phyloP scores from a whole-genome alignment of 2,113 vertebrate genomes.

The Apteryx mantelli region DNA sequence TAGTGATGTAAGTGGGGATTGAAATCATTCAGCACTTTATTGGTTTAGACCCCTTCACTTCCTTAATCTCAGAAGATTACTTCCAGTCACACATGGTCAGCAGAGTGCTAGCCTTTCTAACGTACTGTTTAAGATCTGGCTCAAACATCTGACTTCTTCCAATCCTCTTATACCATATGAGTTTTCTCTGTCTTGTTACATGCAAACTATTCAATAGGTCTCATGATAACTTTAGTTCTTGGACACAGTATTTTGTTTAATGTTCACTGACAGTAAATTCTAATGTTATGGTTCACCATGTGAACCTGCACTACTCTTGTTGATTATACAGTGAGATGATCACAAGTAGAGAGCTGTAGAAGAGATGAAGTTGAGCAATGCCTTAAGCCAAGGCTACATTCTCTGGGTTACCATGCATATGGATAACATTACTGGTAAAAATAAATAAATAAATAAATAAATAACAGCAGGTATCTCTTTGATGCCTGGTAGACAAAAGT shows the following conservation, averaged over 20 bases:
- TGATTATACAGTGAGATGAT: constrained; percentile 6
- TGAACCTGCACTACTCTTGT: background rate
- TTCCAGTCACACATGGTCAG: constrained; percentile 40
- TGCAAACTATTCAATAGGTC: background rate
- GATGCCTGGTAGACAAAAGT: background rate
- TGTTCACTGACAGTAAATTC: background rate
- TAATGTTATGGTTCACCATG: background rate
- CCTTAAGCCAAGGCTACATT: background rate
- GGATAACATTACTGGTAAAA: background rate
- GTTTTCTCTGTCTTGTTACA: background rate
- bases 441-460: background rate
- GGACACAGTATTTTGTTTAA: background rate
- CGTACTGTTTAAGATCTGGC: background rate
- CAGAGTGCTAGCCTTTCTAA: constrained; percentile 22
- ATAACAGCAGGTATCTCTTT: background rate
- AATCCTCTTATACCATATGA: background rate
- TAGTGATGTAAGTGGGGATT: background rate
- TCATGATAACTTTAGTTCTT: background rate
- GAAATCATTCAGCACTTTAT: constrained; percentile 21
- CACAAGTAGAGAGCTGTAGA: constrained; percentile 13
- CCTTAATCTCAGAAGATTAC: constrained; percentile 51
- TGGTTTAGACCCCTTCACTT: constrained; percentile 47
- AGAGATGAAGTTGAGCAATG: background rate
- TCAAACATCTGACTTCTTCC: constrained; percentile 4
- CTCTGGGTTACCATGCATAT: background rate